Conservation (phyloP, 1,140 invertebrate species). For the Cheumatopsyche charites region DNA sequence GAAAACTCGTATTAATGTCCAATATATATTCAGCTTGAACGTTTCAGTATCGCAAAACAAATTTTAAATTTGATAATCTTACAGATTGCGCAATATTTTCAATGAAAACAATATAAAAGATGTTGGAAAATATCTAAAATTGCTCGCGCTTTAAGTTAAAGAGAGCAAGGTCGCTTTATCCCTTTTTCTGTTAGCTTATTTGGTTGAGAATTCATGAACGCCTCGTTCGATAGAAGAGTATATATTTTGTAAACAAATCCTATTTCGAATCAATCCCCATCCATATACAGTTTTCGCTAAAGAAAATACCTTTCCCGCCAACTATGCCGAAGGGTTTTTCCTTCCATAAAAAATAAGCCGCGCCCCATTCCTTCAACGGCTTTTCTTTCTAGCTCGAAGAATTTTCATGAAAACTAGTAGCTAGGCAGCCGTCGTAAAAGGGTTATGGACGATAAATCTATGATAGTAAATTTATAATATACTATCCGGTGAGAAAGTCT, state of each 20-base stretch:
- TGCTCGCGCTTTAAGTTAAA: too few relatives aligned
- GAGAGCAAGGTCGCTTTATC: too few relatives aligned
- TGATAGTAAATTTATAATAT: constrained; percentile 38
- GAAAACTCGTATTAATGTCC: too few relatives aligned
- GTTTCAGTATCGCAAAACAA: too few relatives aligned
- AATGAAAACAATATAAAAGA: too few relatives aligned
- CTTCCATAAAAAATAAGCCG: constrained; percentile 30
- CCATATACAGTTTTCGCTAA: not conserved
- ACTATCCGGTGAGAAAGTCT: not conserved
- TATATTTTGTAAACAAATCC: constrained; percentile 31
- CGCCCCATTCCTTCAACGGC: not conserved
- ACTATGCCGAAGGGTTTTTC: constrained; percentile 7
- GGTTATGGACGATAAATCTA: constrained; percentile 38
- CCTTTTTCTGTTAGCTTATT: too few relatives aligned
- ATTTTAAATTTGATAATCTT: too few relatives aligned
- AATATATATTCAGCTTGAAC: too few relatives aligned
- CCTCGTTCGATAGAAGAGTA: too few relatives aligned
- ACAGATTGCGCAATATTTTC: too few relatives aligned
- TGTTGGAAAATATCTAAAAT: too few relatives aligned
- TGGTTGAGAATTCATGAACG: too few relatives aligned
- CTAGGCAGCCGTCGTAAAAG: constrained; percentile 26
- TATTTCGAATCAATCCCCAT: constrained; percentile 17
- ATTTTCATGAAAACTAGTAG: constrained; percentile 29
- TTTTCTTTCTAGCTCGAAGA: constrained; percentile 5
- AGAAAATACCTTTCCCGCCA: constrained; percentile 14